Percentiles rank a stretch among this genome's conserved stretches.
These are phyloP conservation scores for Platyscapa corneri DNA, from an alignment of 1,140 invertebrate species.

Conservation along the genomic window DNA sequence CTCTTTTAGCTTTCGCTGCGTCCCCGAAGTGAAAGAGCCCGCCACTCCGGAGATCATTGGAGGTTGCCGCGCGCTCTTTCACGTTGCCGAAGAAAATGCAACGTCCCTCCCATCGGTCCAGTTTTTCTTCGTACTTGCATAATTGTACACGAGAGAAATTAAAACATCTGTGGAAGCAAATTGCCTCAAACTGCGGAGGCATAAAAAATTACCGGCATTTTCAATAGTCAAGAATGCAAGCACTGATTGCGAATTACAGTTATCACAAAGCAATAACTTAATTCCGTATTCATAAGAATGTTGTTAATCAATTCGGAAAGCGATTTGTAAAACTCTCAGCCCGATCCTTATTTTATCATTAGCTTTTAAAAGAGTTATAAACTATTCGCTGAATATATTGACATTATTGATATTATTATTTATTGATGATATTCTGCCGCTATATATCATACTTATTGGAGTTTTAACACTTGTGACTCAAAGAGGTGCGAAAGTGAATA, in stretches of 20 bases:
- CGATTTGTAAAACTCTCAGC: too few species aligned
- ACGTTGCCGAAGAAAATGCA: neutral
- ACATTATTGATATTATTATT: neutral
- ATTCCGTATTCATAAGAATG: neutral
- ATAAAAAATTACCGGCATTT: too few species aligned
- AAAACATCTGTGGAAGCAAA: too few species aligned
- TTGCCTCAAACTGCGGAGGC: neutral
- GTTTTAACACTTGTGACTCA: neutral
- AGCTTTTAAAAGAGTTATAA: too few species aligned
- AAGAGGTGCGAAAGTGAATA: constrained; percentile 6
- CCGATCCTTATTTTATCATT: too few species aligned
- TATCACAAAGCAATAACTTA: neutral
- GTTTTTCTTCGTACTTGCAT: neutral
- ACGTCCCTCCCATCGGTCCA: neutral
- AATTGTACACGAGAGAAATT: too few species aligned
- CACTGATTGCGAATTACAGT: too few species aligned
- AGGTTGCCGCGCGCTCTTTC: neutral
- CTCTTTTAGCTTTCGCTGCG: constrained; percentile 1
- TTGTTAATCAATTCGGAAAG: too few species aligned
- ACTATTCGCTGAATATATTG: neutral
- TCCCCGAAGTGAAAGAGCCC: neutral
- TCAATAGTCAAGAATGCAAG: neutral
- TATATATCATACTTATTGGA: neutral
- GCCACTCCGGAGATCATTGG: neutral
- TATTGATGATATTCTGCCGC: neutral